Percentiles rank a stretch among this genome's conserved stretches.
Evolutionary conservation across 2,113 vertebrate species (phyloP).

Genomic region (Anarhynchus alexandrinus): DNA sequence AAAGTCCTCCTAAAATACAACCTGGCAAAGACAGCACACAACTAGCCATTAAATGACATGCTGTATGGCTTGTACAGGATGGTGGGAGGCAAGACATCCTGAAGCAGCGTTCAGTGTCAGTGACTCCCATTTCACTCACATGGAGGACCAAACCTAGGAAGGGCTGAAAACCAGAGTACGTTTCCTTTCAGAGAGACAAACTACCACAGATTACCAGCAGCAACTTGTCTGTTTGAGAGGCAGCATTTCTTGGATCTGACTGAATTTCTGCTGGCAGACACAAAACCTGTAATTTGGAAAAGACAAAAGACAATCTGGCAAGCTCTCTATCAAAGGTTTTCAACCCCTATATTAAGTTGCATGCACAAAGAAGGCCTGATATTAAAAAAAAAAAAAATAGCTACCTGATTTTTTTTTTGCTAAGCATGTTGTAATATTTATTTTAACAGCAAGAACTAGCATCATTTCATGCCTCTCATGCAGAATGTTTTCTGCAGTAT

Average conservation of each 20-base stretch:
- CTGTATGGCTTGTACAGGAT: background rate
- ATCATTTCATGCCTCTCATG: background rate
- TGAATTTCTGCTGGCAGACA: background rate
- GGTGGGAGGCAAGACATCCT: background rate
- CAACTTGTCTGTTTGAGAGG: background rate
- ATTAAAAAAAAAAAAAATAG: background rate
- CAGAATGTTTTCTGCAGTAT: background rate
- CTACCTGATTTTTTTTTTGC: background rate
- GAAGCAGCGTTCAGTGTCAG: fast-evolving
- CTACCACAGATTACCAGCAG: background rate
- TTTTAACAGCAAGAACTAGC: background rate
- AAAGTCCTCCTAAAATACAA: background rate
- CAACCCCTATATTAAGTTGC: background rate
- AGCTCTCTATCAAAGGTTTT: background rate
- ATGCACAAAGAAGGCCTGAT: background rate
- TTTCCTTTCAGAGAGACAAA: background rate
- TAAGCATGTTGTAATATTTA: background rate
- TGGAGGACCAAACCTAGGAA: background rate
- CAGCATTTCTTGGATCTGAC: background rate
- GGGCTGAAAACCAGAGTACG: background rate
- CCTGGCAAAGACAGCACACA: background rate
- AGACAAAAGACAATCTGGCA: background rate
- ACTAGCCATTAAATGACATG: background rate
- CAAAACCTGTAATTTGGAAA: background rate
- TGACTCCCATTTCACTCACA: background rate